A percentile compares a stretch with the other conserved stretches of the same genome.
phyloP scores from a whole-genome alignment of 1,140 invertebrate genomes.

The Magallana angulata region DNA sequence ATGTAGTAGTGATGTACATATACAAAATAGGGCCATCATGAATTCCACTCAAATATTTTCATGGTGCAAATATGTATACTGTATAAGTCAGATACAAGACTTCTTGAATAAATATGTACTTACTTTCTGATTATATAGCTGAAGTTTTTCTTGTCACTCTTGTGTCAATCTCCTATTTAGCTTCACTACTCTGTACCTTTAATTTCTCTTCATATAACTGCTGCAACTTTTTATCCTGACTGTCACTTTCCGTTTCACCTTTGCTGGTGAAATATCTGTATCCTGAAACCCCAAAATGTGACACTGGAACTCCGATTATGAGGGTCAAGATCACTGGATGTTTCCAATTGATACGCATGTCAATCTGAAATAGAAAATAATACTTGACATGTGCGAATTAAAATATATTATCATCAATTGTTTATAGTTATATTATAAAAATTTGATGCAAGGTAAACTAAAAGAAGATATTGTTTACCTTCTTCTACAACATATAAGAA shows the following conservation, averaged over 20 bases:
- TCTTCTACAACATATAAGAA: no score
- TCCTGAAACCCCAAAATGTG: constrained; percentile 5
- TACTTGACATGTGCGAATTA: no score
- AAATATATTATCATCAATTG: no score
- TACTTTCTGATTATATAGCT: neutral
- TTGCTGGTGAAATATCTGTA: constrained; percentile 22
- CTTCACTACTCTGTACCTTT: neutral
- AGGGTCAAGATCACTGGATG: constrained; percentile 5
- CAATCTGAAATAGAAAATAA: neutral
- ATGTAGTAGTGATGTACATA: no score
- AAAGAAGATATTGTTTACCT: no score
- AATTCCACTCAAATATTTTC: no score
- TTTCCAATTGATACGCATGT: constrained; percentile 2
- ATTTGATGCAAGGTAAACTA: no score
- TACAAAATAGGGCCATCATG: no score
- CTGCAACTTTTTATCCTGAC: neutral
- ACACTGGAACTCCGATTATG: neutral
- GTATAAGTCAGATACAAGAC: neutral
- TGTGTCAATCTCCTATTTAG: neutral
- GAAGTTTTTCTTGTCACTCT: neutral
- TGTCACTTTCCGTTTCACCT: neutral
- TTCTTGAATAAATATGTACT: neutral
- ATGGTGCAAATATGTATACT: neutral
- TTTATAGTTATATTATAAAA: no score
- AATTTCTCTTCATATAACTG: neutral